Conservation (phyloP, 2,113 vertebrate species). For the Plecturocebus donacophilus region DNA sequence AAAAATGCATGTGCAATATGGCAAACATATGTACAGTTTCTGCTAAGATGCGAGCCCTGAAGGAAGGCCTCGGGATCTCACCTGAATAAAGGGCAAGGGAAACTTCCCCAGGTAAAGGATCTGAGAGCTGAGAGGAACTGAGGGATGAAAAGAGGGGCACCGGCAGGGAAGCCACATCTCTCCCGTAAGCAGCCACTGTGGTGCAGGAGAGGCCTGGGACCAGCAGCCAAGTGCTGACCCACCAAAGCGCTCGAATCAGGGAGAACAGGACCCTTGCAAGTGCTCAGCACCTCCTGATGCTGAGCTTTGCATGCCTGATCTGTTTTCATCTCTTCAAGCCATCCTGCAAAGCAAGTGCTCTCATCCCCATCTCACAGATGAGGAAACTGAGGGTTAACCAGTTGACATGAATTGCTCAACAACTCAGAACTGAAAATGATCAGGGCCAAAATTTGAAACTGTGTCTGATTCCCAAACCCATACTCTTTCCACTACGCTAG, state of each 20-base stretch:
- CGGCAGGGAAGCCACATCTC: not conserved
- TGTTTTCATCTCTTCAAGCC: not conserved
- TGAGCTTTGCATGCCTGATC: not conserved
- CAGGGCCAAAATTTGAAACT: not conserved
- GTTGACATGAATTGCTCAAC: not conserved
- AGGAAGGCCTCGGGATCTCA: accelerated
- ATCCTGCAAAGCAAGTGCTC: not conserved
- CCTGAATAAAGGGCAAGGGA: not conserved
- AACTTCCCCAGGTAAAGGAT: not conserved
- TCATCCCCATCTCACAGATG: not conserved
- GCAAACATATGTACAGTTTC: too few species aligned
- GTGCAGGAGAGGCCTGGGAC: not conserved
- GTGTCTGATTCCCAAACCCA: not conserved
- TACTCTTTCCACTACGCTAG: not conserved
- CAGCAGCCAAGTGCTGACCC: not conserved
- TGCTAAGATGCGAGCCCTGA: too few species aligned
- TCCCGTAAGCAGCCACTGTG: too few species aligned
- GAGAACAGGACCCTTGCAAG: not conserved
- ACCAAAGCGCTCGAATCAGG: too few species aligned
- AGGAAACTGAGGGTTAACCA: not conserved
- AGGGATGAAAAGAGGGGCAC: not conserved
- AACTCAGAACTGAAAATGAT: not conserved
- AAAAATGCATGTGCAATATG: too few species aligned
- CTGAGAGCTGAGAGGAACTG: not conserved
- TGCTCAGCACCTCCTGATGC: not conserved